These are phyloP conservation scores for Stigmatopora argus DNA, from an alignment of 2,113 vertebrate genomes.

Conservation along the genomic window DNA sequence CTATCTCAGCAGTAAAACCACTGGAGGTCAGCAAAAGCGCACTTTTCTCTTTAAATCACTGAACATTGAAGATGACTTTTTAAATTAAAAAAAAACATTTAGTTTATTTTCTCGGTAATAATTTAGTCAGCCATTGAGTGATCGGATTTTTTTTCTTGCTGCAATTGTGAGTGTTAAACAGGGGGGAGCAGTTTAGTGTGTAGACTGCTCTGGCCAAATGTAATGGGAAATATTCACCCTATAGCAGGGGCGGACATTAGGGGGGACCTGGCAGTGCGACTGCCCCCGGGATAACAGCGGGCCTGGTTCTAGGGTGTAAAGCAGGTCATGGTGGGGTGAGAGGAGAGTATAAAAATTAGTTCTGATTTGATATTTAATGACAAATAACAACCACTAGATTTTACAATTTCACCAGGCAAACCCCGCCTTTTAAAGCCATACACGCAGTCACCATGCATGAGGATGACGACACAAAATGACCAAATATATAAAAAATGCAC, in stretches of 20 bases:
- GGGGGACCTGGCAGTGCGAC: no score
- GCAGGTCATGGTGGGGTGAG: no score
- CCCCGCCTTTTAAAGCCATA: neutral
- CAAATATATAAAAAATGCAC: neutral
- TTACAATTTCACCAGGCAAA: neutral
- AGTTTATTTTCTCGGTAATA: neutral
- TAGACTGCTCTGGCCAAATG: neutral
- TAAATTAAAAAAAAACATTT: neutral
- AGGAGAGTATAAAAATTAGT: no score
- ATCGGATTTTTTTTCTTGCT: neutral
- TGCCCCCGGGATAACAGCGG: no score
- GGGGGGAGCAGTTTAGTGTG: neutral
- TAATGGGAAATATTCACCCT: neutral
- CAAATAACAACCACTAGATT: neutral
- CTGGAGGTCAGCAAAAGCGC: constrained; percentile 10
- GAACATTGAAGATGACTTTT: neutral
- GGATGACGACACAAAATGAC: neutral
- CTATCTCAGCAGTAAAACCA: constrained; percentile 5
- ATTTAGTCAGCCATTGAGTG: neutral
- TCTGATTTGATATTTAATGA: no score
- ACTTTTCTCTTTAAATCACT: neutral
- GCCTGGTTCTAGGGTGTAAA: no score
- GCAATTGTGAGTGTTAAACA: neutral
- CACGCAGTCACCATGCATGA: neutral
- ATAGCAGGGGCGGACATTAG: neutral